Percentiles rank a stretch among this genome's conserved stretches.
phyloP scores from a whole-genome alignment of 2,113 vertebrate genomes.

The Lampris incognitus region DNA sequence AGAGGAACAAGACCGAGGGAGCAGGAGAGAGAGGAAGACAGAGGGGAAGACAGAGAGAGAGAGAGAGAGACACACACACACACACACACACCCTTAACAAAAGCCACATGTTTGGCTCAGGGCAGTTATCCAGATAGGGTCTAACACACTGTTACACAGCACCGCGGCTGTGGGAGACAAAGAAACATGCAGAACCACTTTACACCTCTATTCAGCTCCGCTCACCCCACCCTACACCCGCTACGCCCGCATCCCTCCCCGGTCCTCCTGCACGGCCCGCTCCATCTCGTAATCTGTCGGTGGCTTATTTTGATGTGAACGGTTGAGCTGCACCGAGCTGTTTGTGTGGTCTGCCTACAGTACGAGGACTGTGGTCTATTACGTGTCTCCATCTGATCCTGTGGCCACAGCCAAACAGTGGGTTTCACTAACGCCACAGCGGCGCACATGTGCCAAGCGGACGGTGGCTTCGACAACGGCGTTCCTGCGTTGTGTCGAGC shows the following conservation, averaged over 20 bases:
- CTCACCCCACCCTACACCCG: background rate
- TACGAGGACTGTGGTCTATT: background rate
- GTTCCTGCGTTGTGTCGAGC: background rate
- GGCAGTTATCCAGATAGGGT: slow-evolving; percentile 59
- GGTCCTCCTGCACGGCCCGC: background rate
- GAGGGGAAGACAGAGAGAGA: slow-evolving; percentile 3
- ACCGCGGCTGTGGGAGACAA: slow-evolving; percentile 36
- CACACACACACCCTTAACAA: slow-evolving; percentile 77
- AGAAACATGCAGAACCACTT: slow-evolving; percentile 24
- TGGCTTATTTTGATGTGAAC: background rate
- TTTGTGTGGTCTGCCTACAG: background rate
- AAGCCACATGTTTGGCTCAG: slow-evolving; percentile 80
- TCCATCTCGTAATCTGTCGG: background rate
- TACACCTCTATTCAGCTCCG: slow-evolving; percentile 3
- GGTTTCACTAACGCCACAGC: background rate
- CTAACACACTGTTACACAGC: slow-evolving; percentile 38
- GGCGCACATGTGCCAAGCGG: background rate
- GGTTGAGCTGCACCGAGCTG: background rate
- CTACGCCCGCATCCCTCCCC: background rate
- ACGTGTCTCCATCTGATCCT: background rate
- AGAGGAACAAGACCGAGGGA: slow-evolving; percentile 26
- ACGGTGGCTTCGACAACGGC: background rate
- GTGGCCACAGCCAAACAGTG: background rate
- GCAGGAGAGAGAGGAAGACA: slow-evolving; percentile 4
- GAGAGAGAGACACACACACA: slow-evolving; percentile 13